Evolutionary conservation across 1,140 invertebrate species (phyloP).

Genomic region (Ganaspis sp.): DNA sequence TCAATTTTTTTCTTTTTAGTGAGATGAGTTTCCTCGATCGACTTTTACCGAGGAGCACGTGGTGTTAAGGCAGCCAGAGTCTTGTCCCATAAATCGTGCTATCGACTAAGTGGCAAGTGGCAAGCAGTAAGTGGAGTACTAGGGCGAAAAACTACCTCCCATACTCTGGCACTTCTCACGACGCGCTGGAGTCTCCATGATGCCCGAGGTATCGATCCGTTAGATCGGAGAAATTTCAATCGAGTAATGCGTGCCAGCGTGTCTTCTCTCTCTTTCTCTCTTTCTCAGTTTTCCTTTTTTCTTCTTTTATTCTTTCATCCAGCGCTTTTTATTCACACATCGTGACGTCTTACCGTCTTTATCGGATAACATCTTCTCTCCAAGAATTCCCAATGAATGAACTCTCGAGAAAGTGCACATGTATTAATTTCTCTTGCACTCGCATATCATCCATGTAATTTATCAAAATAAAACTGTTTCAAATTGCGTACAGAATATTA

Average conservation of each 20-base stretch:
- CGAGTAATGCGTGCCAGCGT: constrained; percentile 34
- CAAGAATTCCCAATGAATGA: neutral
- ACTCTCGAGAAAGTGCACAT: neutral
- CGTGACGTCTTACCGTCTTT: neutral
- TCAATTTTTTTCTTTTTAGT: neutral
- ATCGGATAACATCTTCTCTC: neutral
- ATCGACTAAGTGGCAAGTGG: constrained; percentile 46
- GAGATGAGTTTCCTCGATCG: constrained; percentile 14
- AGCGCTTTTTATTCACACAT: constrained; percentile 1
- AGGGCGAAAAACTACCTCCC: constrained; percentile 71
- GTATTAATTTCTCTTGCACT: neutral
- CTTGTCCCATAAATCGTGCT: constrained; percentile 63
- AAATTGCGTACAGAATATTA: too few species aligned
- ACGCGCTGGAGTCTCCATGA: constrained; percentile 12
- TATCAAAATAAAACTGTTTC: neutral
- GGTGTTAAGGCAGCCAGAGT: constrained; percentile 36
- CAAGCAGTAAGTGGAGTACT: constrained; percentile 71
- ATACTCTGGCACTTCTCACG: constrained; percentile 50
- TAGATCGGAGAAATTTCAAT: constrained; percentile 66
- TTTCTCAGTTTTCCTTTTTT: constrained; percentile 23
- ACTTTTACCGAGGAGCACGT: constrained; percentile 28
- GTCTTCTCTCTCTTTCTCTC: constrained; percentile 18
- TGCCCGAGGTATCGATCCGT: constrained; percentile 58
- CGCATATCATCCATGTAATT: neutral
- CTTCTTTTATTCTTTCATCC: constrained; percentile 26